A percentile compares a stretch with the other conserved stretches of the same genome.
Conservation (phyloP, 2,797 vertebrate genomes). For the Liparis tanakae region DNA sequence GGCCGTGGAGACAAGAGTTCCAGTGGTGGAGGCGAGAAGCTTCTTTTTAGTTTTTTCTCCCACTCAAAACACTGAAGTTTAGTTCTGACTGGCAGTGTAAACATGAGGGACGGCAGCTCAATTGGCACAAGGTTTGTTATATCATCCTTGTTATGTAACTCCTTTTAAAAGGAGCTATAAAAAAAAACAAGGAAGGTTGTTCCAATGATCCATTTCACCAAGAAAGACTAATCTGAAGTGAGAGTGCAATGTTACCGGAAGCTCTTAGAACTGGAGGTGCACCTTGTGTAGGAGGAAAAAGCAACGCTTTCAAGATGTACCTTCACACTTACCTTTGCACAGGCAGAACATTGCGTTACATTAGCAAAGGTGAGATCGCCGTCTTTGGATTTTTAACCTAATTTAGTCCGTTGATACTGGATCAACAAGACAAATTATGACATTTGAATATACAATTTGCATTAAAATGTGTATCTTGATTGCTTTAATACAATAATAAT, state of each 20-base stretch:
- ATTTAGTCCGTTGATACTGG: not conserved
- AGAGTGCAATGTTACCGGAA: not conserved
- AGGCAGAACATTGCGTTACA: not conserved
- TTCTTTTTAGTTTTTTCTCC: not conserved
- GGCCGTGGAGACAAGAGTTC: not conserved
- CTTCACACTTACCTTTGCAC: not conserved
- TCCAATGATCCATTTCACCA: not conserved
- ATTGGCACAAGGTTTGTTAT: not conserved
- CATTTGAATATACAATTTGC: conserved; percentile 2
- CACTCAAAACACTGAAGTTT: conserved; percentile 2
- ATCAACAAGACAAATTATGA: not conserved
- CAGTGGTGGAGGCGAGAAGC: not conserved
- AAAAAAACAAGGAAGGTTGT: not conserved
- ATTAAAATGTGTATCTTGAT: not conserved
- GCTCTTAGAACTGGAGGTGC: not conserved
- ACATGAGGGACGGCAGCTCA: conserved; percentile 17
- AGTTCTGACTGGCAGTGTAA: not conserved
- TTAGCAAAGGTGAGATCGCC: not conserved
- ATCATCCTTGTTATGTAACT: conserved; percentile 23
- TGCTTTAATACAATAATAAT: not conserved
- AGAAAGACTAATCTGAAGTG: not conserved
- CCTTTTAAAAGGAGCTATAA: not conserved
- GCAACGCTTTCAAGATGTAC: not conserved
- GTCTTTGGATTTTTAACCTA: not conserved
- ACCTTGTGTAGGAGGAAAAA: not conserved